Evolutionary conservation across 1,140 invertebrate genomes (phyloP).

Genomic region (Drosophila lini): DNA sequence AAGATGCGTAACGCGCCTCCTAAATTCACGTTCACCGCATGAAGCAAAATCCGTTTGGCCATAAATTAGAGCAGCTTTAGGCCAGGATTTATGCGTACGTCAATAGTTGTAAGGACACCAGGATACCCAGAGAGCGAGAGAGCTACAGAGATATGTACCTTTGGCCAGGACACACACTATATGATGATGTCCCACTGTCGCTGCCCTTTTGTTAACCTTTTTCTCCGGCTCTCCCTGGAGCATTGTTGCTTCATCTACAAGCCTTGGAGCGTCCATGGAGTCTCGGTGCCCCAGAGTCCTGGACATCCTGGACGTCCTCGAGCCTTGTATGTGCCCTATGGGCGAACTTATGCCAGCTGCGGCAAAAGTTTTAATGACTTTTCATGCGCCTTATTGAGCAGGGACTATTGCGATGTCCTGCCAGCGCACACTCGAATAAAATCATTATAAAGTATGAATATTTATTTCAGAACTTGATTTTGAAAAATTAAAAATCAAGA

Average conservation of each 20-base stretch:
- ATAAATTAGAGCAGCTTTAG: slow-evolving; percentile 73
- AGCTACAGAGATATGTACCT: slow-evolving; percentile 3
- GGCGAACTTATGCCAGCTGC: slow-evolving; percentile 39
- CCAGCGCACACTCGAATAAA: slow-evolving; percentile 6
- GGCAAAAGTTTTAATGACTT: slow-evolving; percentile 79
- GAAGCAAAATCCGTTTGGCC: slow-evolving; percentile 11
- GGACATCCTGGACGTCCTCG: not conserved
- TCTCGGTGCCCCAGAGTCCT: slow-evolving; percentile 1
- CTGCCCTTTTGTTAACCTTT: slow-evolving; percentile 73
- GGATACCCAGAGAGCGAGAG: slow-evolving; percentile 16
- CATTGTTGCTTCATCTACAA: not conserved
- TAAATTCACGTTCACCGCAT: not conserved
- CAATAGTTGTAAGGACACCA: slow-evolving; percentile 51
- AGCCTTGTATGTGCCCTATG: slow-evolving; percentile 26
- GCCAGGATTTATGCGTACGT: slow-evolving; percentile 65
- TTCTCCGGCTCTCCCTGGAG: slow-evolving; percentile 5
- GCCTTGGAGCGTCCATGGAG: not conserved
- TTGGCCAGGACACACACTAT: slow-evolving; percentile 27
- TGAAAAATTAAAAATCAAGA: not conserved
- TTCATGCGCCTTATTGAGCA: slow-evolving; percentile 68
- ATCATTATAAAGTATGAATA: not conserved
- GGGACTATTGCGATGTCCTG: slow-evolving; percentile 37
- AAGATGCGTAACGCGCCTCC: not conserved
- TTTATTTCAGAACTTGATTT: not conserved
- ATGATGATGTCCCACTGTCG: slow-evolving; percentile 53